Percentiles rank a stretch among this genome's conserved stretches.
These are phyloP conservation scores for Gambusia affinis DNA, from an alignment of 2,113 vertebrate genomes.

Conservation along the genomic window DNA sequence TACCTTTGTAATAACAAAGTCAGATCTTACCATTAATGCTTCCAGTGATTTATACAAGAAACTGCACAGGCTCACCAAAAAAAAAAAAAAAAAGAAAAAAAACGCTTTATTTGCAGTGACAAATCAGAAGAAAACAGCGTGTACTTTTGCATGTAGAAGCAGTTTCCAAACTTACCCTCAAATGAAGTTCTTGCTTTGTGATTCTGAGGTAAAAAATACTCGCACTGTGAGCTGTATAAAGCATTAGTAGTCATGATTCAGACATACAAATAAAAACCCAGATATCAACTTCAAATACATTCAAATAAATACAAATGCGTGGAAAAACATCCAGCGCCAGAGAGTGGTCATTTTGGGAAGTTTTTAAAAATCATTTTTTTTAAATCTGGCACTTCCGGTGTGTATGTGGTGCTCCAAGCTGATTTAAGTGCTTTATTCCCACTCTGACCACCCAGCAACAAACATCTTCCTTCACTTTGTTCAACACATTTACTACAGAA, in stretches of 20 bases:
- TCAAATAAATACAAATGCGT: slow-evolving; percentile 73
- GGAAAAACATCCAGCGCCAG: slow-evolving; percentile 36
- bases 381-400: slow-evolving; percentile 46
- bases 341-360: slow-evolving; percentile 26
- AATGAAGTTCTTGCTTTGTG: slow-evolving; percentile 16
- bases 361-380: not conserved
- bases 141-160: not conserved
- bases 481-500: slow-evolving; percentile 25
- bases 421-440: slow-evolving; percentile 59
- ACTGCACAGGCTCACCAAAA: slow-evolving; percentile 11
- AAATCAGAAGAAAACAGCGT: slow-evolving; percentile 11
- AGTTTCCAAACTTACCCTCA: not conserved
- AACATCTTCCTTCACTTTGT: slow-evolving; percentile 10
- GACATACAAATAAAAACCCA: slow-evolving; percentile 39
- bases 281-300: slow-evolving; percentile 58
- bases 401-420: slow-evolving; percentile 31
- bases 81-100: not conserved
- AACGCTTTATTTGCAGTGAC: slow-evolving; percentile 35
- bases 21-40: not conserved
- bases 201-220: slow-evolving; percentile 29
- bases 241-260: slow-evolving; percentile 68
- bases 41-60: not conserved
- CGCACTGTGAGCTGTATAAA: slow-evolving; percentile 4
- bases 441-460: slow-evolving; percentile 27
- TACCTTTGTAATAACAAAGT: not conserved